These are phyloP conservation scores for Eulemur rufifrons DNA, from an alignment of 2,113 vertebrate species.

Conservation along the genomic window DNA sequence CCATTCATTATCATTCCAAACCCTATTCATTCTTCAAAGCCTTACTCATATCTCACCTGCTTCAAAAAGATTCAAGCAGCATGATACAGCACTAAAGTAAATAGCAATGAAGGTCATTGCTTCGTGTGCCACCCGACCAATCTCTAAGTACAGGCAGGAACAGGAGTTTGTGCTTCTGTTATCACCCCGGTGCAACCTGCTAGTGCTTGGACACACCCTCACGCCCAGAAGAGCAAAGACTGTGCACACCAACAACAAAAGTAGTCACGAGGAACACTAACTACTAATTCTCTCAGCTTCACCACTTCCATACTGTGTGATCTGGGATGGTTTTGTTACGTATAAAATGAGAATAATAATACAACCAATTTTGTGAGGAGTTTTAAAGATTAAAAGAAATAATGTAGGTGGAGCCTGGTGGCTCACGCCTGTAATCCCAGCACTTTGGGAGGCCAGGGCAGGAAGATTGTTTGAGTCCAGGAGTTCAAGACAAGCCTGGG, in stretches of 20 bases:
- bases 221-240: not conserved
- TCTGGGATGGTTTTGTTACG: not conserved
- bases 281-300: not conserved
- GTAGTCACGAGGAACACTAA: not conserved
- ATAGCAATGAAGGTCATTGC: not conserved
- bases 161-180: accelerated
- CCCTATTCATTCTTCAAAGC: not conserved
- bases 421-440: no score
- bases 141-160: not conserved
- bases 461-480: no score
- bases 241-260: not conserved
- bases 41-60: accelerated
- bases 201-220: accelerated
- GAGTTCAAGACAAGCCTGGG: no score
- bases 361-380: not conserved
- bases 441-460: no score
- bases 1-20: not conserved
- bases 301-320: accelerated
- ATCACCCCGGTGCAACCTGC: no score
- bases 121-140: accelerated
- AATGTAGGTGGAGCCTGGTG: not conserved
- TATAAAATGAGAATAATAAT: not conserved
- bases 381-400: not conserved
- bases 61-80: not conserved
- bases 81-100: not conserved